Conservation (phyloP, 2,113 vertebrate species). For the Holacanthus passer region DNA sequence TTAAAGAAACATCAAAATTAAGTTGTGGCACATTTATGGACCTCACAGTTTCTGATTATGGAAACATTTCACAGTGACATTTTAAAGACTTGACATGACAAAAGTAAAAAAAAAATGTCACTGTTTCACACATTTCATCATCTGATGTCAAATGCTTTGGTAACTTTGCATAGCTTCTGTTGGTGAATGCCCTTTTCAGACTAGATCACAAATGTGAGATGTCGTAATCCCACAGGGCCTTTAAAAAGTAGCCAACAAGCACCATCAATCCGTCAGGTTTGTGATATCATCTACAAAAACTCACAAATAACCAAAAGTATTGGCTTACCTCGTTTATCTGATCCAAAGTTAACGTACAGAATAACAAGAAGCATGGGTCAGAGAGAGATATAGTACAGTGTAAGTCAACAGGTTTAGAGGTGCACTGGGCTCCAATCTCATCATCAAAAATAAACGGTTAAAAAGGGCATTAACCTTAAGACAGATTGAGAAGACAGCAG, state of each 20-base stretch:
- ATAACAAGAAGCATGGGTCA: slow-evolving; percentile 85
- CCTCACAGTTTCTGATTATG: slow-evolving; percentile 8
- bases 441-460: slow-evolving; percentile 59
- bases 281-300: slow-evolving; percentile 54
- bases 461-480: slow-evolving; percentile 81
- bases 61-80: slow-evolving; percentile 45
- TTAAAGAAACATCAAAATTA: slow-evolving; percentile 21
- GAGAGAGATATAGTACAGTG: slow-evolving; percentile 84
- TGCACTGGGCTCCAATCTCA: slow-evolving; percentile 72
- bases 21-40: slow-evolving; percentile 20
- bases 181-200: slow-evolving; percentile 79
- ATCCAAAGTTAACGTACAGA: slow-evolving; percentile 86
- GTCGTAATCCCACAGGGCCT: slow-evolving; percentile 45
- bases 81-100: slow-evolving; percentile 27
- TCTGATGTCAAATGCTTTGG: slow-evolving; percentile 61
- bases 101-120: slow-evolving; percentile 8
- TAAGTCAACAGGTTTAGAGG: slow-evolving; percentile 81
- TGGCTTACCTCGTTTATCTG: slow-evolving; percentile 89
- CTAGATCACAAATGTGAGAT: slow-evolving; percentile 39
- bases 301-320: slow-evolving; percentile 80
- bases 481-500: slow-evolving; percentile 70
- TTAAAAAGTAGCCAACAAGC: slow-evolving; percentile 62
- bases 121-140: slow-evolving; percentile 32
- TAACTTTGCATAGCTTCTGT: slow-evolving; percentile 44
- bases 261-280: slow-evolving; percentile 54